Evolutionary conservation across 2,888 invertebrate genomes (phyloP).

Genomic region (Pristionchus maxplancki): DNA sequence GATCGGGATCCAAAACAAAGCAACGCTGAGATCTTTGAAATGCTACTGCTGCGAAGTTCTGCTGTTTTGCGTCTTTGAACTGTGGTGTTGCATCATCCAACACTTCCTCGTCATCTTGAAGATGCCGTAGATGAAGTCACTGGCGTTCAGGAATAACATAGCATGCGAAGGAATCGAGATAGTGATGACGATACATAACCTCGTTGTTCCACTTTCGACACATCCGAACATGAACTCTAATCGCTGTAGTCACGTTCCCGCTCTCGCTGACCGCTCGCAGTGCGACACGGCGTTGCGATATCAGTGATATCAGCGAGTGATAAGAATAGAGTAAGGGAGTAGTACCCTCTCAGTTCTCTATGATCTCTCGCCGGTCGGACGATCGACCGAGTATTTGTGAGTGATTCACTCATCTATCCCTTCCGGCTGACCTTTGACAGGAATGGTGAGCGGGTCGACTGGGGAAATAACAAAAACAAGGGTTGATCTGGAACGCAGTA

Average conservation of each 20-base stretch:
- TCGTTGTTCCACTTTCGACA: not conserved
- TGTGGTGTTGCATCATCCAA: not conserved
- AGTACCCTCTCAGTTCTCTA: not conserved
- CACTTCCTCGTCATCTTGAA: too few species aligned
- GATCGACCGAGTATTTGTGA: not conserved
- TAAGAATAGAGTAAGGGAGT: slow-evolving; percentile 2
- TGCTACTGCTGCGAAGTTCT: not conserved
- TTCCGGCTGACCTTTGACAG: slow-evolving; percentile 1
- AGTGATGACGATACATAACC: too few species aligned
- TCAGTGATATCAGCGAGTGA: slow-evolving; percentile 33
- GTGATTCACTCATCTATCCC: not conserved
- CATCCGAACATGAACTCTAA: not conserved
- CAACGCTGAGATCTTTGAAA: not conserved
- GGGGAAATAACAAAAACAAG: not conserved
- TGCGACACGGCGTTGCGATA: slow-evolving; percentile 19
- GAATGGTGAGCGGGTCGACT: not conserved
- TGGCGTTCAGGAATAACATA: too few species aligned
- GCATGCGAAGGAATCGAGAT: too few species aligned
- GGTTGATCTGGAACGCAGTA: not conserved
- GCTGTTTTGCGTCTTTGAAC: not conserved
- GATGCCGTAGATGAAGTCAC: too few species aligned
- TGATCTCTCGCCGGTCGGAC: not conserved
- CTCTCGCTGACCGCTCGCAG: not conserved
- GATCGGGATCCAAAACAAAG: not conserved
- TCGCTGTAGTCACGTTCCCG: not conserved